Percentiles rank a stretch among this genome's conserved stretches.
phyloP scores from a whole-genome alignment of 2,113 vertebrate genomes.

The Lichenostomus cassidix region DNA sequence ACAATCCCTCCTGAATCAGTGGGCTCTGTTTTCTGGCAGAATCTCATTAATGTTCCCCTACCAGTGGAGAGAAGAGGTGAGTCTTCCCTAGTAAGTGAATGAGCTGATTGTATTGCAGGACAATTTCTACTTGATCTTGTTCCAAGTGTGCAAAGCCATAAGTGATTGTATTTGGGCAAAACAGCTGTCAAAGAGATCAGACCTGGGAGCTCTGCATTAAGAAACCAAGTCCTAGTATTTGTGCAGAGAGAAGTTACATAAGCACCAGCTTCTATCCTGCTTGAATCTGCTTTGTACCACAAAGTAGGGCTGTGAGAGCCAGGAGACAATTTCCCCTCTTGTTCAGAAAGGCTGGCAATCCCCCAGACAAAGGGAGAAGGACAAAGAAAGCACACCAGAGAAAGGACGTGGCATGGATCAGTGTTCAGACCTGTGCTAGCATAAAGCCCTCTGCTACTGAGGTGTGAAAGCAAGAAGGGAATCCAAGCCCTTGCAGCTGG shows the following conservation, averaged over 20 bases:
- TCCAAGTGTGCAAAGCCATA: constrained; percentile 1
- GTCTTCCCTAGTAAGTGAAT: neutral
- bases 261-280: neutral
- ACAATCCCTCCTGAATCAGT: neutral
- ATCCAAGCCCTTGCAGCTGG: neutral
- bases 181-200: neutral
- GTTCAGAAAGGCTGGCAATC: neutral
- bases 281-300: neutral
- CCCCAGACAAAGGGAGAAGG: neutral
- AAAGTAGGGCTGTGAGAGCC: neutral
- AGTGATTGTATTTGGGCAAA: constrained; percentile 3
- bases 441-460: neutral
- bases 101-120: neutral
- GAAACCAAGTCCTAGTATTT: neutral
- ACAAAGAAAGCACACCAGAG: neutral
- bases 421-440: neutral
- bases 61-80: neutral
- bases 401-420: neutral
- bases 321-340: neutral
- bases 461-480: neutral
- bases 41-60: neutral
- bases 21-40: neutral
- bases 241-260: neutral
- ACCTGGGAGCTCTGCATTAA: neutral
- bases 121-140: neutral